Evolutionary conservation across 2,888 invertebrate species (phyloP).

Genomic region (Drosophila neonasuta): DNA sequence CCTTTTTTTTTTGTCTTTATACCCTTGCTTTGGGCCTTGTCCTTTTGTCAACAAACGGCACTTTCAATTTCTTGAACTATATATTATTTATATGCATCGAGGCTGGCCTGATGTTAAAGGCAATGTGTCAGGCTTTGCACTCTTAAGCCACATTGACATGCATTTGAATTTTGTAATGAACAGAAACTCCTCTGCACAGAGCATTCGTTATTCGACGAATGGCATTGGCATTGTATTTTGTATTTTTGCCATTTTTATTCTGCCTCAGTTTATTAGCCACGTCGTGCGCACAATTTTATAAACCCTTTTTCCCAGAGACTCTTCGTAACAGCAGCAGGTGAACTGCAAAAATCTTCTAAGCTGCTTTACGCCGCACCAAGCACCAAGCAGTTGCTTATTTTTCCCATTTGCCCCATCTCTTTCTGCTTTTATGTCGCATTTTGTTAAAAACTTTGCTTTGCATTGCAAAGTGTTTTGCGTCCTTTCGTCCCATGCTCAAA

Average conservation of each 20-base stretch:
- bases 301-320: conserved; percentile 43
- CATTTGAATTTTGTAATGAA: background rate
- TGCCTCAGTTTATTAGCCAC: conserved; percentile 67
- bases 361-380: conserved; percentile 50
- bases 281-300: conserved; percentile 57
- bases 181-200: conserved; percentile 1
- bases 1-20: conserved; percentile 7
- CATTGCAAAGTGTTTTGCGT: conserved; percentile 57
- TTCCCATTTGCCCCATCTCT: conserved; percentile 16
- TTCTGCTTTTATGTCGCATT: conserved; percentile 60
- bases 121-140: too few relatives aligned
- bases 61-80: background rate
- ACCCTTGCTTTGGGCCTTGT: conserved; percentile 11
- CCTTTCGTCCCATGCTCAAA: background rate
- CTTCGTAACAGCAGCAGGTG: conserved; percentile 40
- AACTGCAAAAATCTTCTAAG: conserved; percentile 55
- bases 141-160: background rate
- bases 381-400: conserved; percentile 44
- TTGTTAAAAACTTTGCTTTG: conserved; percentile 51
- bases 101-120: too few relatives aligned
- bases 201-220: conserved; percentile 14
- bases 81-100: too few relatives aligned
- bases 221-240: background rate
- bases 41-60: background rate
- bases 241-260: conserved; percentile 15